Evolutionary conservation across 2,888 invertebrate genomes (phyloP).

Genomic region (Metellina segmentata): DNA sequence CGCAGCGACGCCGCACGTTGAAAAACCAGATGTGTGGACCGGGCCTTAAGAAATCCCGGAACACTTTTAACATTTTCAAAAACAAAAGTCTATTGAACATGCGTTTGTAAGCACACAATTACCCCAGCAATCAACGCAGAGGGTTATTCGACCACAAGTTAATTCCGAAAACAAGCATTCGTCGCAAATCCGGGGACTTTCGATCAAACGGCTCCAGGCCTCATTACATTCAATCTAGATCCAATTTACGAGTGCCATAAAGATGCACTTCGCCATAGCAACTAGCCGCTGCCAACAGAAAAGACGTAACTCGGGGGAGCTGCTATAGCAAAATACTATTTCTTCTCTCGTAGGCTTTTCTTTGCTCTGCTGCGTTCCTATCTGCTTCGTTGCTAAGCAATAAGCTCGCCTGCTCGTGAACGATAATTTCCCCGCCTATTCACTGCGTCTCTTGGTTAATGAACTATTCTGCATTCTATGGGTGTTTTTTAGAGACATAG

Average conservation of each 20-base stretch:
- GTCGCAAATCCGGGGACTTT: not conserved
- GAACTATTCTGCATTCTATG: slow-evolving; percentile 31
- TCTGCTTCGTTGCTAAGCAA: slow-evolving; percentile 47
- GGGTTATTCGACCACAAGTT: not conserved
- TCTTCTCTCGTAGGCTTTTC: not conserved
- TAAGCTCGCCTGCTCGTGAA: slow-evolving; percentile 13
- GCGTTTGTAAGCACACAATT: too few relatives aligned
- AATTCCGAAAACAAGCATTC: not conserved
- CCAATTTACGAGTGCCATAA: slow-evolving; percentile 23
- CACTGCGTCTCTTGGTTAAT: slow-evolving; percentile 10
- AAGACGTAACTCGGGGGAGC: not conserved
- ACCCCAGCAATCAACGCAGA: too few relatives aligned
- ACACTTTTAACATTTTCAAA: too few relatives aligned
- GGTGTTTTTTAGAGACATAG: slow-evolving; percentile 1
- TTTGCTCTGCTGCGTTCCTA: not conserved
- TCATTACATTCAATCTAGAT: slow-evolving; percentile 29
- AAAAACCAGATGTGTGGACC: too few relatives aligned
- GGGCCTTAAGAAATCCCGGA: too few relatives aligned
- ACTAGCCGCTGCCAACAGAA: slow-evolving; percentile 4
- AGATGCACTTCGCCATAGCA: slow-evolving; percentile 31
- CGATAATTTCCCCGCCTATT: slow-evolving; percentile 27
- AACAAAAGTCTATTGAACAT: too few relatives aligned
- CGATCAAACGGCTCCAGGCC: not conserved
- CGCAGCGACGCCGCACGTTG: too few relatives aligned
- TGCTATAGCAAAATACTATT: slow-evolving; percentile 15